Evolutionary conservation across 1,140 invertebrate species (phyloP).

Genomic region (Zaprionus gabonicus): DNA sequence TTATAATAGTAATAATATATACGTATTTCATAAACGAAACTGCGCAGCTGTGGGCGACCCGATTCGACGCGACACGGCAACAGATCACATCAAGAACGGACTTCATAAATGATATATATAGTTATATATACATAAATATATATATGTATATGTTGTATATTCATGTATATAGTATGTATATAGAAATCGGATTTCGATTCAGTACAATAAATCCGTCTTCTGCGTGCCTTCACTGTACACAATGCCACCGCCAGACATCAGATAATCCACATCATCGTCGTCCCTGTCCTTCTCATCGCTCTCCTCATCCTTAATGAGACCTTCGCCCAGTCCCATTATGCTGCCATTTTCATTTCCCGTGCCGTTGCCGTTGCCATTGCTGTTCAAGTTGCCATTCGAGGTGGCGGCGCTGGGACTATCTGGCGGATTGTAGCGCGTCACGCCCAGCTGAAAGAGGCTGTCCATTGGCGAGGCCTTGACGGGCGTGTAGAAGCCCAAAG

Average conservation of each 20-base stretch:
- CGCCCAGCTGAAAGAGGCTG: constrained; percentile 87
- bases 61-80: not conserved
- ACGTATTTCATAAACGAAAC: constrained; percentile 5
- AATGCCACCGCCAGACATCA: constrained; percentile 86
- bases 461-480: constrained; percentile 86
- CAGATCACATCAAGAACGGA: not conserved
- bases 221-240: constrained; percentile 87
- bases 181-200: constrained; percentile 43
- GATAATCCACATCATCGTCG: constrained; percentile 75
- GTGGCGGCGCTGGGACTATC: constrained; percentile 53
- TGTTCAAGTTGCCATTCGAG: constrained; percentile 59
- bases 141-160: constrained; percentile 47
- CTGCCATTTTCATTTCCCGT: constrained; percentile 52
- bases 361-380: constrained; percentile 62
- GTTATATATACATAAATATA: constrained; percentile 50
- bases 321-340: constrained; percentile 59
- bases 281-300: constrained; percentile 9
- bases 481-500: constrained; percentile 87
- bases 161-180: constrained; percentile 5
- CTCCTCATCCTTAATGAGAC: constrained; percentile 56
- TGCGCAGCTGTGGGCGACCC: not conserved
- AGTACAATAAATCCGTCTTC: constrained; percentile 88
- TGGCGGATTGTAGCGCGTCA: constrained; percentile 85
- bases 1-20: constrained; percentile 33
- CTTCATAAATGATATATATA: constrained; percentile 9